These are phyloP conservation scores for Plagodis dolabraria DNA, from an alignment of 2,888 invertebrate species.

Conservation along the genomic window DNA sequence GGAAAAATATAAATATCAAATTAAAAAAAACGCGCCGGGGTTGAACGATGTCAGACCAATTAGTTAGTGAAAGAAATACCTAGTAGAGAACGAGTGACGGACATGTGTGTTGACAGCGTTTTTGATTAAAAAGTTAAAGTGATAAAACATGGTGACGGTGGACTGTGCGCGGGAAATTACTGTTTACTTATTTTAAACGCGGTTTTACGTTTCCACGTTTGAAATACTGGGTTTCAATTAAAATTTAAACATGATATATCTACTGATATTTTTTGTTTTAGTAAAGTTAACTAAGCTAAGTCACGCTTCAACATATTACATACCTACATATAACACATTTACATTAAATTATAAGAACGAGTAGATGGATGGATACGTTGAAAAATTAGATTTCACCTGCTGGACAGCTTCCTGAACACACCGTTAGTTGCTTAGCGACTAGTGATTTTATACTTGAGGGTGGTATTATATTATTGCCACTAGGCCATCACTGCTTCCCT, in stretches of 20 bases:
- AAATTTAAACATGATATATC: no score
- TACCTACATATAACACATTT: no score
- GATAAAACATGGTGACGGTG: conserved; percentile 46
- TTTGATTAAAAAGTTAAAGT: conserved; percentile 61
- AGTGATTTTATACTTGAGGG: no score
- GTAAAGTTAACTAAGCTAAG: no score
- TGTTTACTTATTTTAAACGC: conserved; percentile 18
- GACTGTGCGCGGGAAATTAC: conserved; percentile 27
- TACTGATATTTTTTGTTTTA: not conserved
- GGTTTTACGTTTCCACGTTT: conserved; percentile 14
- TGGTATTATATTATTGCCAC: no score
- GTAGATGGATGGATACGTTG: no score
- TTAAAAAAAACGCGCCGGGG: conserved; percentile 66
- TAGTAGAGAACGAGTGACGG: conserved; percentile 64
- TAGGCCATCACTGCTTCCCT: no score
- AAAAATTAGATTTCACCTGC: no score
- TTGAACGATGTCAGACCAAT: conserved; percentile 76
- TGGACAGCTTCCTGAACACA: no score
- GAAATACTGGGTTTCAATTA: not conserved
- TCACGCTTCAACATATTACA: no score
- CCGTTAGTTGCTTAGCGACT: no score
- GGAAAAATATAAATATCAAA: conserved; percentile 57
- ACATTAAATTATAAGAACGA: no score
- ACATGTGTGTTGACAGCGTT: conserved; percentile 66
- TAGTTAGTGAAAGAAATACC: conserved; percentile 74